Percentiles rank a stretch among this genome's conserved stretches.
phyloP scores from a whole-genome alignment of 2,797 vertebrate genomes.

The Clamator glandarius region DNA sequence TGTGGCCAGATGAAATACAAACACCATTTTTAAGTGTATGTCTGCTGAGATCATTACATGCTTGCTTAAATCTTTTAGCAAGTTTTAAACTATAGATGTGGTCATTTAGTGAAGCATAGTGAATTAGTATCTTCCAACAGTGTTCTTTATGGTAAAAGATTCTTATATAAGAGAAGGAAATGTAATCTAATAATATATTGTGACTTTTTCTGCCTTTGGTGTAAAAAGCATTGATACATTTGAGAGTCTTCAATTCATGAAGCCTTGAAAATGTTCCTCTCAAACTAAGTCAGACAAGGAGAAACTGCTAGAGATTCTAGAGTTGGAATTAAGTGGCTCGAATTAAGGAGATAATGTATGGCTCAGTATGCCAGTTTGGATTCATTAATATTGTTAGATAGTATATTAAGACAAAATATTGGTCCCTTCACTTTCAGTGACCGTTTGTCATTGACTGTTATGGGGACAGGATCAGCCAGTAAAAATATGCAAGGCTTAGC shows the following conservation, averaged over 20 bases:
- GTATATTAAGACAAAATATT: background rate
- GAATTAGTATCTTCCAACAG: background rate
- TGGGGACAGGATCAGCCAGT: background rate
- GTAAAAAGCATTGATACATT: background rate
- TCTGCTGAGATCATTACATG: background rate
- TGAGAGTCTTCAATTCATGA: background rate
- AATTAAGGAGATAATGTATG: background rate
- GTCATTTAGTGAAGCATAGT: background rate
- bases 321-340: background rate
- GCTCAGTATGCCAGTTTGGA: background rate
- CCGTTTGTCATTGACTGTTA: background rate
- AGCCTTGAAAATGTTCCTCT: background rate
- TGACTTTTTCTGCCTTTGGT: background rate
- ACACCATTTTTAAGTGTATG: background rate
- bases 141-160: background rate
- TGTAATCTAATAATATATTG: background rate
- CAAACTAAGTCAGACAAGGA: background rate
- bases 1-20: background rate
- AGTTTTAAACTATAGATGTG: background rate
- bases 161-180: background rate
- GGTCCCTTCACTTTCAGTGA: background rate
- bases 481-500: background rate
- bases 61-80: background rate
- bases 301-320: background rate
- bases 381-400: background rate